A percentile compares a stretch with the other conserved stretches of the same genome.
These are phyloP conservation scores for Tyto alba DNA, from an alignment of 2,113 vertebrate genomes.

Conservation along the genomic window DNA sequence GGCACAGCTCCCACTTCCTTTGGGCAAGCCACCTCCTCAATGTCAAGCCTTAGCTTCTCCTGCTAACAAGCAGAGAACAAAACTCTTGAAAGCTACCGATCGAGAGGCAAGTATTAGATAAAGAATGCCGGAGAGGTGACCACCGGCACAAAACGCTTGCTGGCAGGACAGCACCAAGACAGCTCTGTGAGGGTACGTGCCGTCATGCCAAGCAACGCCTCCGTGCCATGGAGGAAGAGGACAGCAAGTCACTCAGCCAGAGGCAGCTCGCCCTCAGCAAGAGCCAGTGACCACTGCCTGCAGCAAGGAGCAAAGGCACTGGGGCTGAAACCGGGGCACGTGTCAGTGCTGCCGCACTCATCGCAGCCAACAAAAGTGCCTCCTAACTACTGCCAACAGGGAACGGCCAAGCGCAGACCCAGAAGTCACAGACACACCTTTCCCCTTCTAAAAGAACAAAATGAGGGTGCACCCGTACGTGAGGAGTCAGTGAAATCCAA, in stretches of 20 bases:
- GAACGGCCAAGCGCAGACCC: background rate
- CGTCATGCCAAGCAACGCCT: background rate
- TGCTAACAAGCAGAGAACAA: background rate
- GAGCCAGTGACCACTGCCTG: background rate
- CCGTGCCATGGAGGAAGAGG: rapidly evolving
- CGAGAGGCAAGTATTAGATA: background rate
- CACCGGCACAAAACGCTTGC: background rate
- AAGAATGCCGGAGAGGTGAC: background rate
- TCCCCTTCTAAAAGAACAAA: background rate
- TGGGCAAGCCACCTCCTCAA: background rate
- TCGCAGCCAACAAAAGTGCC: background rate
- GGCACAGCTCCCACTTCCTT: background rate
- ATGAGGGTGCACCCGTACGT: rapidly evolving
- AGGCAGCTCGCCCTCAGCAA: background rate
- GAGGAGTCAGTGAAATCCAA: background rate
- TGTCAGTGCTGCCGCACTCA: rapidly evolving
- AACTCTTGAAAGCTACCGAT: background rate
- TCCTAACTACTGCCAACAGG: background rate
- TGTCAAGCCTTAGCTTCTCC: background rate
- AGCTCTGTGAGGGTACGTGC: background rate
- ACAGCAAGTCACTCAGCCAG: background rate
- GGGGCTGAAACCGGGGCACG: rapidly evolving
- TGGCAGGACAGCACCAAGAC: background rate
- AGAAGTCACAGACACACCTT: background rate
- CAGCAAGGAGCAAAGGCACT: background rate